These are phyloP conservation scores for Neopipo cinnamomea DNA, from an alignment of 2,113 vertebrate species.

Conservation along the genomic window DNA sequence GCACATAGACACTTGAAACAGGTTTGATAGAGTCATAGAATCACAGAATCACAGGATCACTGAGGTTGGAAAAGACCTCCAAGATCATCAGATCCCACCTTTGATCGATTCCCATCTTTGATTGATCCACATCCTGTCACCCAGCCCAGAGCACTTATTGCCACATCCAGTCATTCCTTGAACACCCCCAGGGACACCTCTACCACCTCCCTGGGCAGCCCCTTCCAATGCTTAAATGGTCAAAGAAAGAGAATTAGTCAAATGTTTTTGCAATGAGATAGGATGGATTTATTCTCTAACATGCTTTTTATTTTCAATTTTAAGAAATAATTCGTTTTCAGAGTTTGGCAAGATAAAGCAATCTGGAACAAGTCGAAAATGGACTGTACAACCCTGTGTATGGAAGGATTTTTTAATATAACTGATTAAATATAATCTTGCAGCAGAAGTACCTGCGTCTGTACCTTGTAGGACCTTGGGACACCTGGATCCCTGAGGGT, in stretches of 20 bases:
- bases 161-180: background rate
- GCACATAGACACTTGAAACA: fast-evolving
- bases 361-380: background rate
- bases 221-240: background rate
- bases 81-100: fast-evolving
- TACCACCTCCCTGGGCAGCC: background rate
- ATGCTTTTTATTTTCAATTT: background rate
- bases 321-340: background rate
- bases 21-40: background rate
- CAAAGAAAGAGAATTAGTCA: background rate
- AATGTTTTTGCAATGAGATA: background rate
- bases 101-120: fast-evolving
- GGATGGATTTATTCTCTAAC: background rate
- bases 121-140: fast-evolving
- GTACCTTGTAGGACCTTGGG: fast-evolving
- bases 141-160: background rate
- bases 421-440: too few relatives aligned
- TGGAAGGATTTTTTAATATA: background rate
- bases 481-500: background rate
- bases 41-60: background rate
- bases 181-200: background rate
- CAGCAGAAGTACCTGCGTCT: background rate
- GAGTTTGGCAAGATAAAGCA: background rate
- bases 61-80: background rate
- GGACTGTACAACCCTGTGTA: background rate